Percentiles rank a stretch among this genome's conserved stretches.
Conservation (phyloP, 1,140 invertebrate species). For the Drosophila melanica region DNA sequence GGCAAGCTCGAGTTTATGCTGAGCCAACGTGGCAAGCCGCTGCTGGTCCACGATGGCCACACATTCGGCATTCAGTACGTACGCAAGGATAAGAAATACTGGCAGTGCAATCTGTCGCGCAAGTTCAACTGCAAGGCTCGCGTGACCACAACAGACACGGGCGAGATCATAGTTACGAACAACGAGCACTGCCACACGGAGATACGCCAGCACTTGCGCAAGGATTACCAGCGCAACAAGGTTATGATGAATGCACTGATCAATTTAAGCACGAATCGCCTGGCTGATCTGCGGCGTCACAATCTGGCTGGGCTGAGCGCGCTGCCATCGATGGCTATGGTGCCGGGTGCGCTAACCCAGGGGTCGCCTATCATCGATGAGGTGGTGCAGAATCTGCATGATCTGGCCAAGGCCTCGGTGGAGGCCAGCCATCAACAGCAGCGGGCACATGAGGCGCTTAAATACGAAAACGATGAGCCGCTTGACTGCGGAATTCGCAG, state of each 20-base stretch:
- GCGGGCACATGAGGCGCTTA: slow-evolving; percentile 40
- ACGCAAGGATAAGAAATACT: slow-evolving; percentile 84
- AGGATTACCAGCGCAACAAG: slow-evolving; percentile 83
- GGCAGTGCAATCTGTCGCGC: slow-evolving; percentile 83
- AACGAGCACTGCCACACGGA: slow-evolving; percentile 84
- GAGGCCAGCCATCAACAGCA: slow-evolving; percentile 61
- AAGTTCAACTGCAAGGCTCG: slow-evolving; percentile 84
- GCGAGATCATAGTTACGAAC: slow-evolving; percentile 84
- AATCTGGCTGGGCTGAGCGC: slow-evolving; percentile 39
- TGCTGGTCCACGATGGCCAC: slow-evolving; percentile 83
- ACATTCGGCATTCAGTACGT: slow-evolving; percentile 84
- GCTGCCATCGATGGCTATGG: slow-evolving; percentile 49
- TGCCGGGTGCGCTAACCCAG: slow-evolving; percentile 50
- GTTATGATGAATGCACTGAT: slow-evolving; percentile 83
- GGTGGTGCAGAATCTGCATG: slow-evolving; percentile 71
- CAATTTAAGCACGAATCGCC: slow-evolving; percentile 66
- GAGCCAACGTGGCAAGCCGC: slow-evolving; percentile 82
- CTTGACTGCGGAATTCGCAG: slow-evolving; percentile 69
- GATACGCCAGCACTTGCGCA: slow-evolving; percentile 82
- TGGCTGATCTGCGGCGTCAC: slow-evolving; percentile 58
- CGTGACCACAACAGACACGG: slow-evolving; percentile 83
- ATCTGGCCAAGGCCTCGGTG: slow-evolving; percentile 69
- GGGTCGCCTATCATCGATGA: slow-evolving; percentile 61
- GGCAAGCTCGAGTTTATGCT: slow-evolving; percentile 84
- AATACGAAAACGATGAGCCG: slow-evolving; percentile 62